Percentiles rank a stretch among this genome's conserved stretches.
Evolutionary conservation across 1,140 invertebrate genomes (phyloP).

Genomic region (Metaphire vulgaris): DNA sequence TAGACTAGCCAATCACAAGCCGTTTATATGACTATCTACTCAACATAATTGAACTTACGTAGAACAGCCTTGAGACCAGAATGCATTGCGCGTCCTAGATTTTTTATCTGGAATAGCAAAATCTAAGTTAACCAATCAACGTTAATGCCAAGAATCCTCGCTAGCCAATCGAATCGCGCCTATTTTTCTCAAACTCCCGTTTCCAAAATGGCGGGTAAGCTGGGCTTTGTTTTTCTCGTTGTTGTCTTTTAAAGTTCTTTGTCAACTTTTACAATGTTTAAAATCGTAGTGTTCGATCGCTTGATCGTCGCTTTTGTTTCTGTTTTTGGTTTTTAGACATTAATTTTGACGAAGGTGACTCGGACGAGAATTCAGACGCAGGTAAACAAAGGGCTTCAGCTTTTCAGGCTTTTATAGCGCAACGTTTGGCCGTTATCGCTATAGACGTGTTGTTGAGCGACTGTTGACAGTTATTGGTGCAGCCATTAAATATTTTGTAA

Average conservation of each 20-base stretch:
- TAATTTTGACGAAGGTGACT: neutral
- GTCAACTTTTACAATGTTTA: neutral
- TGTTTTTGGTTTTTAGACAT: neutral
- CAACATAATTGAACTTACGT: no score
- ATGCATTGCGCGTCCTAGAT: neutral
- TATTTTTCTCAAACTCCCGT: neutral
- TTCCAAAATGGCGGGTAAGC: neutral
- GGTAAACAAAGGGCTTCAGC: no score
- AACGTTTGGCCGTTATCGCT: no score
- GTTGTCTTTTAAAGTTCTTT: neutral
- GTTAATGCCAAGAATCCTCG: neutral
- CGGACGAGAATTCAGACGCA: neutral
- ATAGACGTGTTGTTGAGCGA: no score
- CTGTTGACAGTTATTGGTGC: no score
- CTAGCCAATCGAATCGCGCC: neutral
- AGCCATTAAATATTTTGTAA: no score
- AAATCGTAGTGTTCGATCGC: no score
- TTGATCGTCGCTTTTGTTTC: no score
- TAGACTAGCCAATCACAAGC: no score
- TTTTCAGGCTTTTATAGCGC: no score
- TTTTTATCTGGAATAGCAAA: neutral
- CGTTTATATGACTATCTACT: no score
- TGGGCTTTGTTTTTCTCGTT: neutral
- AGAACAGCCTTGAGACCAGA: no score
- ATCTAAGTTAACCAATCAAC: neutral